Evolutionary conservation across 1,140 invertebrate genomes (phyloP).

Genomic region (Diorhabda elongata): DNA sequence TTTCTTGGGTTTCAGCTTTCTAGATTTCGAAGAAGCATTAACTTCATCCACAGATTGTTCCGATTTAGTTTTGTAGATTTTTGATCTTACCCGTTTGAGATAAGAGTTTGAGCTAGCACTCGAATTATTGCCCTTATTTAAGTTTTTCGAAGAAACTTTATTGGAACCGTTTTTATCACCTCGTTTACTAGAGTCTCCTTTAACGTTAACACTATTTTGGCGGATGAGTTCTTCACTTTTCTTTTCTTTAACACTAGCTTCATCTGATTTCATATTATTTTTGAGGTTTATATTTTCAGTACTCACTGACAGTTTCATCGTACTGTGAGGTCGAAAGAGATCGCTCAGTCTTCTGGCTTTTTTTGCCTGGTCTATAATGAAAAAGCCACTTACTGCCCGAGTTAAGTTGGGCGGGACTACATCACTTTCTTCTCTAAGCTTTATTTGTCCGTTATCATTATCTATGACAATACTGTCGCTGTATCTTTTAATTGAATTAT

Average conservation of each 20-base stretch:
- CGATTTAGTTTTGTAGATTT: constrained; percentile 44
- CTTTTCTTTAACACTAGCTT: constrained; percentile 12
- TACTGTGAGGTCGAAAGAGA: constrained; percentile 33
- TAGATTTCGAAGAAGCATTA: constrained; percentile 37
- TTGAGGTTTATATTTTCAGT: constrained; percentile 26
- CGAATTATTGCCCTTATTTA: constrained; percentile 17
- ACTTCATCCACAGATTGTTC: constrained; percentile 35
- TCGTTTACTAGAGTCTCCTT: constrained; percentile 11
- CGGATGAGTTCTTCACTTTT: constrained; percentile 8
- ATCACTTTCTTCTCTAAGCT: constrained; percentile 22
- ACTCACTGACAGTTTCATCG: constrained; percentile 24
- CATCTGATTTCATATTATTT: constrained; percentile 21
- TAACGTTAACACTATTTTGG: constrained; percentile 14
- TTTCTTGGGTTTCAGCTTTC: constrained; percentile 32
- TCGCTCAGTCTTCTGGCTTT: constrained; percentile 43
- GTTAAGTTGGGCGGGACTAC: constrained; percentile 28
- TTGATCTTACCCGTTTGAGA: constrained; percentile 43
- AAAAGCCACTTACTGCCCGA: constrained; percentile 38
- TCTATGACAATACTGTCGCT: constrained; percentile 45
- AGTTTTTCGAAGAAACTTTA: constrained; percentile 19
- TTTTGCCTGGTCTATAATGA: constrained; percentile 34
- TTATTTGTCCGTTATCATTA: constrained; percentile 25
- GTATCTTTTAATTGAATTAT: constrained; percentile 38
- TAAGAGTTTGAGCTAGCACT: constrained; percentile 33
- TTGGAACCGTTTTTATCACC: not conserved